phyloP scores from a whole-genome alignment of 37 sponge, comb jelly and placozoan species.

The Eunapius fragilis region DNA sequence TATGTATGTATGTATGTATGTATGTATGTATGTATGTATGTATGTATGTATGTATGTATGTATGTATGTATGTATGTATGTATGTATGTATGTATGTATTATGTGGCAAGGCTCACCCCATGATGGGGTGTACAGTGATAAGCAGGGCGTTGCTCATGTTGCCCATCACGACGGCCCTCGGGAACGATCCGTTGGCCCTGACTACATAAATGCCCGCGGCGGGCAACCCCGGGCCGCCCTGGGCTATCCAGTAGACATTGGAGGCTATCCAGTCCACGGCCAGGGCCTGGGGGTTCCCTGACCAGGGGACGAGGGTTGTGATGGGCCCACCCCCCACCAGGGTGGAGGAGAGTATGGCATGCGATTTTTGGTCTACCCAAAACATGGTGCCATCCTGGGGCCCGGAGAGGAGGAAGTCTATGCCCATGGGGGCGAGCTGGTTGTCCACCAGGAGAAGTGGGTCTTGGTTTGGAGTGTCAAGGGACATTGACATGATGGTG shows the following conservation, averaged over 20 bases:
- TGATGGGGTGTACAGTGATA: no score
- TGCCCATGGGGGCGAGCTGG: slow-evolving; percentile 1
- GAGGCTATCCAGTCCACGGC: slow-evolving; percentile 80
- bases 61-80: no score
- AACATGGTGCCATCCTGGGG: slow-evolving; percentile 9
- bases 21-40: not conserved
- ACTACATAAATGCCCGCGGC: no score
- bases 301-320: not conserved
- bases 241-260: slow-evolving; percentile 69
- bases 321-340: not conserved
- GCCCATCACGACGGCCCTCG: no score
- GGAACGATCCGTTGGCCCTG: no score
- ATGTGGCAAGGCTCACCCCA: not conserved
- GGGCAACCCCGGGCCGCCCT: not conserved
- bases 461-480: slow-evolving; percentile 12
- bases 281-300: slow-evolving; percentile 19
- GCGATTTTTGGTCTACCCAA: not conserved
- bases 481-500: slow-evolving; percentile 39
- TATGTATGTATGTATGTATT: no score
- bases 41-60: no score
- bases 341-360: not conserved
- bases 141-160: no score
- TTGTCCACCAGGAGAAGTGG: slow-evolving; percentile 6
- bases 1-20: not conserved
- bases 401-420: slow-evolving; percentile 20